These are phyloP conservation scores for Phania funesta DNA, from an alignment of 2,888 invertebrate genomes.

Conservation along the genomic window DNA sequence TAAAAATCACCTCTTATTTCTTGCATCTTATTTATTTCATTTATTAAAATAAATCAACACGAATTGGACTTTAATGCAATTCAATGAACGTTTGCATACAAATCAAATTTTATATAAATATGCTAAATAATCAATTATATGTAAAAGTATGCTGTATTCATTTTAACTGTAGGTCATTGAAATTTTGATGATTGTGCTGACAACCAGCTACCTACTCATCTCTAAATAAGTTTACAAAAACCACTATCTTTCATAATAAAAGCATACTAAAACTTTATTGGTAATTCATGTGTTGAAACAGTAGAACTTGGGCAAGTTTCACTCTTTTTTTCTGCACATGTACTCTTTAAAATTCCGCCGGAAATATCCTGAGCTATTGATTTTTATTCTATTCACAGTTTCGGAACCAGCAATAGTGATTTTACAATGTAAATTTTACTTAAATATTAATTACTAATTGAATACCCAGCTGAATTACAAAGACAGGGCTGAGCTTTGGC, in stretches of 20 bases:
- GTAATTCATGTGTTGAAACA: background rate
- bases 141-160: conserved; percentile 21
- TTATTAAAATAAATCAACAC: conserved; percentile 1
- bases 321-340: too few species aligned
- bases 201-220: conserved; percentile 45
- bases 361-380: too few species aligned
- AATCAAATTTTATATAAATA: conserved; percentile 38
- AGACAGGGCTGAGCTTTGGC: too few species aligned
- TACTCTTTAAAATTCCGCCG: too few species aligned
- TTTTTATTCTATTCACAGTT: too few species aligned
- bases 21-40: background rate
- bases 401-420: too few species aligned
- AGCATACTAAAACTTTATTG: background rate
- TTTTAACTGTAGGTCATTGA: conserved; percentile 55
- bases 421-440: too few species aligned
- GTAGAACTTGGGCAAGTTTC: background rate
- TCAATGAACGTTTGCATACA: conserved; percentile 19
- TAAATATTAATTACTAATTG: too few species aligned
- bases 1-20: background rate
- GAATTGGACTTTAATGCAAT: conserved; percentile 38
- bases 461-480: too few species aligned
- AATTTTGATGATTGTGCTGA: conserved; percentile 60
- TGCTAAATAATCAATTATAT: conserved; percentile 45
- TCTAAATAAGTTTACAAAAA: background rate
- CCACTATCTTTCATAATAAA: background rate